Evolutionary conservation across 2,113 vertebrate species (phyloP), one percentile per base, ranked within the genome.

Genomic region (Boleophthalmus pectinirostris): DNA sequence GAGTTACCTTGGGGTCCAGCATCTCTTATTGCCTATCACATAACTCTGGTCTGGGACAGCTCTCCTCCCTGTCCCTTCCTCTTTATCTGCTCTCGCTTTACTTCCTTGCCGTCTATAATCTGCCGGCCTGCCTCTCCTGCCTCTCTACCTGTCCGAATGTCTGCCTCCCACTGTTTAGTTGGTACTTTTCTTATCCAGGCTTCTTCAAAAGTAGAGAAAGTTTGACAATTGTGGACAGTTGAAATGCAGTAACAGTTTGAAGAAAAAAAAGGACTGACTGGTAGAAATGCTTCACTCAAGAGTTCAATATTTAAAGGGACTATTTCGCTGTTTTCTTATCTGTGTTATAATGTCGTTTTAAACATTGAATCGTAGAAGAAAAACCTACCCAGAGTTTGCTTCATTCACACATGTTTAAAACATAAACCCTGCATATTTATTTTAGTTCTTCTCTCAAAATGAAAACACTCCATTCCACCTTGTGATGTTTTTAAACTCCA

Each of bases 1-100:
- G 67, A 82, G 83, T 86, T 85, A 86, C 73, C 81, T 79, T 53
- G 78, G 81, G 81, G 81, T 87, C 72, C 29, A 63, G 76, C 81
- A 75, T 87, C 79, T 66, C 73, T 86, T 85, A 84, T 63, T 84
- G 77, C 66, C 33, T 69, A 79, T 74, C 78, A 77, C 75, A 82
- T 82, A 76, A 67, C 79, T 82, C 81, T 66, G 68, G 80, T 77
- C 72, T 68, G 69, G 58, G 79, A 83, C 79, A 74, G 67, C 61
- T 70, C 70, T 69, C 73, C 57, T 29, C 46, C 70, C 70, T 20
- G 57, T 71, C 73, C 80, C 73, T 29, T 58, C 46, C 57, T 18
- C 45, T 33, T 60, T 72, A 53, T 13, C 23, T 67, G 0, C 38
- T 38, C 77, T 77, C 73, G 51, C 69, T 77, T 85, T 51, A 29